phyloP scores from a whole-genome alignment of 2,888 invertebrate species.

The Blastobasis lacticolella region DNA sequence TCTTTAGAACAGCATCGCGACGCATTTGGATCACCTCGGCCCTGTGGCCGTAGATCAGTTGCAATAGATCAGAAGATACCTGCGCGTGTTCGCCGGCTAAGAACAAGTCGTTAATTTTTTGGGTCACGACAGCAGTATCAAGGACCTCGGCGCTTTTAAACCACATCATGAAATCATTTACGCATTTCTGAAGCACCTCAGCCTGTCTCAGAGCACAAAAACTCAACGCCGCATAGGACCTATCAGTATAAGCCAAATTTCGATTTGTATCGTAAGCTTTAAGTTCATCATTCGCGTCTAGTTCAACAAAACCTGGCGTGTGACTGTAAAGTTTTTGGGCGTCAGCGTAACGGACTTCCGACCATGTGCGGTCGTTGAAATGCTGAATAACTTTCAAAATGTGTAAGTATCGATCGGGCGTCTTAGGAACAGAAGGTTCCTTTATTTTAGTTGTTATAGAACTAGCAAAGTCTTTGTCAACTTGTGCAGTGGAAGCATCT shows the following conservation, averaged over 20 bases:
- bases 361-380: background rate
- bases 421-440: too few relatives aligned
- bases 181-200: constrained; percentile 2
- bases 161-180: constrained; percentile 5
- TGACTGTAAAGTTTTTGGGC: constrained; percentile 2
- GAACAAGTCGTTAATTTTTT: constrained; percentile 5
- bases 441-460: too few relatives aligned
- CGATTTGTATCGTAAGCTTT: constrained; percentile 6
- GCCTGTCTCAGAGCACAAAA: constrained; percentile 9
- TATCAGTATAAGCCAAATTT: constrained; percentile 7
- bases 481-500: too few relatives aligned
- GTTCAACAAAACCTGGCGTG: constrained; percentile 8
- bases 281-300: constrained; percentile 11
- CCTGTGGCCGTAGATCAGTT: constrained; percentile 12
- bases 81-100: constrained; percentile 8
- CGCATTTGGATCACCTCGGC: constrained; percentile 7
- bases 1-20: constrained; percentile 2
- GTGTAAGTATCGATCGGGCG: background rate
- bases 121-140: background rate
- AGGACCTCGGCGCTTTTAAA: background rate
- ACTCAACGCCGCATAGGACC: constrained; percentile 8
- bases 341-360: background rate
- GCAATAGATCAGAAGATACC: constrained; percentile 8
- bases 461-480: too few relatives aligned
- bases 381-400: background rate